Evolutionary conservation across 2,888 invertebrate species (phyloP).

Genomic region (Hypomecis punctinalis): DNA sequence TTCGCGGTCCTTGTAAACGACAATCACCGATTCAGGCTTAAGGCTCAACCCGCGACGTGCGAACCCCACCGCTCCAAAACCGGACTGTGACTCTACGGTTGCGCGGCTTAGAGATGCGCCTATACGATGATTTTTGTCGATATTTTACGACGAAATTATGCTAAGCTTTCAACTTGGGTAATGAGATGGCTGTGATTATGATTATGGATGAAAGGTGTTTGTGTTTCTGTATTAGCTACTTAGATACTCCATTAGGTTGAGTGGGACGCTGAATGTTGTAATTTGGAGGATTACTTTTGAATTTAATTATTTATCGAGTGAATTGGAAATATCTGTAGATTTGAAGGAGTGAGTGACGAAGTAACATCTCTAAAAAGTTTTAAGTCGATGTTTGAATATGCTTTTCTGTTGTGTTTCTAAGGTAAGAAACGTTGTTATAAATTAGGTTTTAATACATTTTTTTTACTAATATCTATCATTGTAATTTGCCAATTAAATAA

Average conservation of each 20-base stretch:
- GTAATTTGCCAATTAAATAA: too few relatives aligned
- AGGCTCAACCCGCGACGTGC: constrained; percentile 57
- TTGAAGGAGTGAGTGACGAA: background rate
- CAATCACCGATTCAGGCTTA: constrained; percentile 44
- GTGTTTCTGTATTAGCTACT: constrained; percentile 12
- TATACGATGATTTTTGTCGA: constrained; percentile 39
- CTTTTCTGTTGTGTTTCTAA: too few relatives aligned
- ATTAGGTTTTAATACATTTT: too few relatives aligned
- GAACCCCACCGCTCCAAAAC: constrained; percentile 53
- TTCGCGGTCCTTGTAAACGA: constrained; percentile 49
- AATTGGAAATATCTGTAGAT: background rate
- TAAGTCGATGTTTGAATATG: too few relatives aligned
- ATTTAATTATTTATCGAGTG: background rate
- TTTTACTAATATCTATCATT: too few relatives aligned
- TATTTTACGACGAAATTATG: constrained; percentile 33
- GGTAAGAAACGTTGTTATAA: too few relatives aligned
- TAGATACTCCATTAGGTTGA: constrained; percentile 17
- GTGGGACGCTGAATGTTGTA: constrained; percentile 11
- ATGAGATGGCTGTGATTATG: constrained; percentile 33
- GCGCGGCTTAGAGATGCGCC: constrained; percentile 44
- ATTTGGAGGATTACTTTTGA: background rate
- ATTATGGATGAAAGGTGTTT: constrained; percentile 28
- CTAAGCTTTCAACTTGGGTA: constrained; percentile 23
- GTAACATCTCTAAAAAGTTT: background rate
- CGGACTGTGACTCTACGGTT: constrained; percentile 55